phyloP scores from a whole-genome alignment of 2,797 vertebrate species.

The Potorous gilbertii region DNA sequence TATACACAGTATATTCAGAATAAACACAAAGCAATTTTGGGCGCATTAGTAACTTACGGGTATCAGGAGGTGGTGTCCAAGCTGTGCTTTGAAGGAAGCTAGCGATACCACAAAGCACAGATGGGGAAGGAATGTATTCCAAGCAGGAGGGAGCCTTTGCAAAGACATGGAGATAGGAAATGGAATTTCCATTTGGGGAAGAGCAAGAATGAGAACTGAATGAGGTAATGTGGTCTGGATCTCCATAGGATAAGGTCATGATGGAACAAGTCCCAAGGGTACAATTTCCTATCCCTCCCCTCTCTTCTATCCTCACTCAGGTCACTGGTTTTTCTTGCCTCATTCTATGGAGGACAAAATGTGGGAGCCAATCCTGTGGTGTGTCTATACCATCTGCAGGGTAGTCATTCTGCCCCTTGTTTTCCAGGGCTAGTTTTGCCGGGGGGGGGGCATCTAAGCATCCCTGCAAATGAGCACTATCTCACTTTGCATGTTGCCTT shows the following conservation, averaged over 20 bases:
- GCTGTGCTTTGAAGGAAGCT: neutral
- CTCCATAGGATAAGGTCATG: neutral
- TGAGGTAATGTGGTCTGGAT: neutral
- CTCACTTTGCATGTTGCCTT: neutral
- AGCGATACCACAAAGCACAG: neutral
- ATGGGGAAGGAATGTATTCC: neutral
- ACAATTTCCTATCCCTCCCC: neutral
- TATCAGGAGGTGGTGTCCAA: neutral
- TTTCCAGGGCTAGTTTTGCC: neutral
- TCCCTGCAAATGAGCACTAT: neutral
- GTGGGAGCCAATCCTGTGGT: neutral
- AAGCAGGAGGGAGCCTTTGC: neutral
- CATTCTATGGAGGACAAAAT: neutral
- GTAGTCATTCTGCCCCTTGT: neutral
- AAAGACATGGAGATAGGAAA: neutral
- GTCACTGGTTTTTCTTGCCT: neutral
- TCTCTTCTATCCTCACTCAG: neutral
- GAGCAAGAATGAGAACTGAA: neutral
- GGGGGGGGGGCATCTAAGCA: neutral
- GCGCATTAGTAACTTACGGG: neutral
- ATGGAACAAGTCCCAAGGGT: neutral
- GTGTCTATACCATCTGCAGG: no score
- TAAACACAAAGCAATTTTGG: neutral
- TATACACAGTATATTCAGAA: neutral
- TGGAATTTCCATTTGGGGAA: neutral